phyloP scores from a whole-genome alignment of 2,113 vertebrate genomes.

The Cettia cetti region DNA sequence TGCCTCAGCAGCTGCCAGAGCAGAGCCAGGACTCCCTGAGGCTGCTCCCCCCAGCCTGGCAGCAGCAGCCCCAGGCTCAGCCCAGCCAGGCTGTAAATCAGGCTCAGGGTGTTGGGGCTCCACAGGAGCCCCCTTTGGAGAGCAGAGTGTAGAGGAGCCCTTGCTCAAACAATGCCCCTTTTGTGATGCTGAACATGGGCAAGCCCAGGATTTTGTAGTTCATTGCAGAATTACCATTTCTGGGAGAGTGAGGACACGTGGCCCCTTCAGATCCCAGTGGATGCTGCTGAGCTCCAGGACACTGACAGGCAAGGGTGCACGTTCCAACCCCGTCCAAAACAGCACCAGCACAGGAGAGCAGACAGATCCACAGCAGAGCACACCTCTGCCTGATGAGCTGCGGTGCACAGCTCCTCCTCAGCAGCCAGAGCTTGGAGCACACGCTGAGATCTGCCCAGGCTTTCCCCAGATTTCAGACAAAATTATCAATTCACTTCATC shows the following conservation, averaged over 20 bases:
- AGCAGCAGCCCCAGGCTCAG: neutral
- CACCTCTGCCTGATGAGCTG: too few relatives aligned
- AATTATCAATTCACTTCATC: neutral
- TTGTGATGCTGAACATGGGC: neutral
- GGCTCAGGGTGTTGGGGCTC: neutral
- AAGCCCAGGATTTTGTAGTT: neutral
- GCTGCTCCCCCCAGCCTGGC: neutral
- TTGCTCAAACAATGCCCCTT: neutral
- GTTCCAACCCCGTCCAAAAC: neutral
- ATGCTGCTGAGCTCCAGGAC: neutral
- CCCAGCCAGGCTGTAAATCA: neutral
- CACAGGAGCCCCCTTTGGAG: neutral
- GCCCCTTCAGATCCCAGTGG: neutral
- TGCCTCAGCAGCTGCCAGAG: neutral
- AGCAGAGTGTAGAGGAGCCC: neutral
- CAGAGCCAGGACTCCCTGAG: neutral
- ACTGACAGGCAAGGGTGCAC: neutral
- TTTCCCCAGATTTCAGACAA: neutral
- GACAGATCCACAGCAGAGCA: neutral
- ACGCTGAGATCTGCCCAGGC: neutral
- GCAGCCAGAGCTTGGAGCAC: neutral
- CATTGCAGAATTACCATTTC: neutral
- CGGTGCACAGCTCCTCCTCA: neutral
- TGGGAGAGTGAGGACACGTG: accelerated
- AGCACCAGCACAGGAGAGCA: neutral